A percentile compares a stretch with the other conserved stretches of the same genome.
Conservation (phyloP, 2,797 vertebrate species). For the Synanceia verrucosa region DNA sequence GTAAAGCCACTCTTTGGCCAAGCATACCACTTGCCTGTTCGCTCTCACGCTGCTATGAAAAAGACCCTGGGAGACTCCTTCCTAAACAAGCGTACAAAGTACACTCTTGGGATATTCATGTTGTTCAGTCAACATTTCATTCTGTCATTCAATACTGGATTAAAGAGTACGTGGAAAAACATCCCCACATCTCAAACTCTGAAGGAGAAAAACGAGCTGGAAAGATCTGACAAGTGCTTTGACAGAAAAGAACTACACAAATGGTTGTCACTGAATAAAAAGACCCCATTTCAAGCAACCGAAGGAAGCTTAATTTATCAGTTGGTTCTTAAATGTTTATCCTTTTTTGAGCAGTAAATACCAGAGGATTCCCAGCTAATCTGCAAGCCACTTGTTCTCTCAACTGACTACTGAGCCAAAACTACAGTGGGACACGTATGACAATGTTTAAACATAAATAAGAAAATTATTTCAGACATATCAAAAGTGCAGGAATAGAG, state of each 20-base stretch:
- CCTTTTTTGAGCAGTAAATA: conserved; percentile 16
- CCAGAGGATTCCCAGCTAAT: not conserved
- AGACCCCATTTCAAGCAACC: not conserved
- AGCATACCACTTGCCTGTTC: not conserved
- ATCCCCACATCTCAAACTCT: not conserved
- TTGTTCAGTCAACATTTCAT: not conserved
- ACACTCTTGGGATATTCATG: conserved; percentile 13
- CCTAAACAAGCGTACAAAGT: conserved; percentile 1
- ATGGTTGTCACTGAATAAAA: not conserved
- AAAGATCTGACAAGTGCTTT: not conserved
- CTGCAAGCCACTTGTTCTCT: not conserved
- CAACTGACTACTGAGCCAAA: not conserved
- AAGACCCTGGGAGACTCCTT: conserved; percentile 12
- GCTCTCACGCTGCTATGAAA: conserved; percentile 52
- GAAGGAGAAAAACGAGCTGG: not conserved
- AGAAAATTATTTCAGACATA: not conserved
- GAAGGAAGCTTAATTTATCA: conserved; percentile 19
- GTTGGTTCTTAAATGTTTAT: conserved; percentile 52
- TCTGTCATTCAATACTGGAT: not conserved
- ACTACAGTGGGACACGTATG: not conserved
- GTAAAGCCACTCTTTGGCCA: conserved; percentile 44
- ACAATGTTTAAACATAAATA: not conserved
- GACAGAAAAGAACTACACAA: not conserved
- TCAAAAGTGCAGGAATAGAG: not conserved
- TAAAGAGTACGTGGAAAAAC: not conserved